These are phyloP conservation scores for Lateolabrax maculatus DNA, from an alignment of 2,797 vertebrate species.

Conservation along the genomic window DNA sequence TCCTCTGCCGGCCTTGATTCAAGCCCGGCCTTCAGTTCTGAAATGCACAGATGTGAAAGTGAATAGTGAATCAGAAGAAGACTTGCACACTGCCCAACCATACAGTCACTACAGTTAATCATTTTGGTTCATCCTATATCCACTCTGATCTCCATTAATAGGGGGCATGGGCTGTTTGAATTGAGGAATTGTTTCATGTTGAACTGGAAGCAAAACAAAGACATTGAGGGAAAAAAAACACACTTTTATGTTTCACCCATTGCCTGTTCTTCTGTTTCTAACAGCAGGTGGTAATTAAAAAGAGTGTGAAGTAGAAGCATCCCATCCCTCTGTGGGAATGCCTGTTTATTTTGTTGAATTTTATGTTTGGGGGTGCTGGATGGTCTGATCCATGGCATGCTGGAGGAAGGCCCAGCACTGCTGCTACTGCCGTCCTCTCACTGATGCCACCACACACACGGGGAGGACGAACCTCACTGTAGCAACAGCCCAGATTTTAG, in stretches of 20 bases:
- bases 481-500: slow-evolving; percentile 80
- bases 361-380: slow-evolving; percentile 18
- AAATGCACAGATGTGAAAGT: slow-evolving; percentile 53
- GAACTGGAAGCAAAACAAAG: slow-evolving; percentile 64
- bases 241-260: slow-evolving; percentile 43
- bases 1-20: slow-evolving; percentile 31
- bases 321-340: slow-evolving; percentile 32
- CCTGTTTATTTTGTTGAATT: slow-evolving; percentile 8
- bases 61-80: slow-evolving; percentile 11
- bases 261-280: slow-evolving; percentile 43
- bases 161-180: not conserved
- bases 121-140: not conserved
- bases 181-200: slow-evolving; percentile 23
- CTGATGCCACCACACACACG: slow-evolving; percentile 45
- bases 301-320: slow-evolving; percentile 18
- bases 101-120: slow-evolving; percentile 7
- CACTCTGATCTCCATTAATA: slow-evolving; percentile 11
- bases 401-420: slow-evolving; percentile 40
- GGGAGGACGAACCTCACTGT: slow-evolving; percentile 76
- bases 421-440: slow-evolving; percentile 17
- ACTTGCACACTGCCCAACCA: slow-evolving; percentile 34
- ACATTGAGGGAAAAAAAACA: not conserved
- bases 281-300: slow-evolving; percentile 41
- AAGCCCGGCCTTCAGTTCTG: slow-evolving; percentile 12
- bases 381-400: slow-evolving; percentile 41